Evolutionary conservation across 2,797 vertebrate genomes (phyloP), one percentile per base, ranked within the genome.

Genomic region (Vultur gryphus): DNA sequence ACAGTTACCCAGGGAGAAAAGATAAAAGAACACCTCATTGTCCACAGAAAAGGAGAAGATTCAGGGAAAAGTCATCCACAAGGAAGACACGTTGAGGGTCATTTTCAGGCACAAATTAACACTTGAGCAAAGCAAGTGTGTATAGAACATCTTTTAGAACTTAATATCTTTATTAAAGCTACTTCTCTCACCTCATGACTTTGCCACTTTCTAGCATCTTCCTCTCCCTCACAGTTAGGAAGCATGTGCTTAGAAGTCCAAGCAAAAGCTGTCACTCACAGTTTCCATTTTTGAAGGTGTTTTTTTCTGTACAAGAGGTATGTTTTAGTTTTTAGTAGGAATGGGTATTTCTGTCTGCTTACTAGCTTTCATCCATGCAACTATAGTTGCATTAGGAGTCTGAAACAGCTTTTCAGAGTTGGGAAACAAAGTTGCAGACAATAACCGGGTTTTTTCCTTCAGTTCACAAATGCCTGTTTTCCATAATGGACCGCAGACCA

Each of bases 341-440:
- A 49, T 12, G 37, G 23, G 3, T 80, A 78, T 76, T 69, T 83
- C 33, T 77, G 11, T 33, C 67, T 69, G 65, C 62, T 72, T 54
- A 29, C 23, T 49, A 31, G 9, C 21, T 76, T 81, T 78, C 29
- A 67, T 24, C 37, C 35, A 43, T 29, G 26, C 24, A 70, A 2
- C 16, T 49, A 16, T 0, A 43, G 39, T 8, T n/a, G 39, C 7
- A 6, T 0, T 0, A 35, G 41, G 25, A 65, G 39, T 10, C 75
- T 33, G 48, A 57, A 80, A 46, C 1, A 19, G 23, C 10, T 80
- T 66, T 55, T 62, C 55, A 70, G 62, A 52, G 7, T 13, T 58
- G 41, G 44, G 78, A 71, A 84, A 29, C 28, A 55, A 76, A 82
- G 18, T 2, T 75, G 58, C 7, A 80, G 41, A 49, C n/a, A 70